phyloP scores from a whole-genome alignment of 2,888 invertebrate genomes.

The Gymnosoma rotundatum region DNA sequence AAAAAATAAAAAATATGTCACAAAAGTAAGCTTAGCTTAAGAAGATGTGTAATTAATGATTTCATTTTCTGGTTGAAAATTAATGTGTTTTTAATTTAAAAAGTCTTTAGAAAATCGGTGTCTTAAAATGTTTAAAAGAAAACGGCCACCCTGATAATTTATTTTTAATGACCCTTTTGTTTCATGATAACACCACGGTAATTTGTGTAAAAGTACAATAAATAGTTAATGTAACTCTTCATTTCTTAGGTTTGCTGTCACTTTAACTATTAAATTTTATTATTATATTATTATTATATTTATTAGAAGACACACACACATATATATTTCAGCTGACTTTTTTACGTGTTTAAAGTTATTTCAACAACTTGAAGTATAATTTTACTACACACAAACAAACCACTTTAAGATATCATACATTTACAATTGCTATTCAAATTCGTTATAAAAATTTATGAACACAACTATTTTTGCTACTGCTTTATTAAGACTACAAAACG shows the following conservation, averaged over 20 bases:
- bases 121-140: not conserved
- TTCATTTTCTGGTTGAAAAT: not conserved
- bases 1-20: too few relatives aligned
- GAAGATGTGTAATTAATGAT: too few relatives aligned
- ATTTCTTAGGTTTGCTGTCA: not conserved
- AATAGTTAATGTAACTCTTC: not conserved
- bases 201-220: not conserved
- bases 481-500: not conserved
- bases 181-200: not conserved
- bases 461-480: not conserved
- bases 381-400: not conserved
- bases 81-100: not conserved
- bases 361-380: not conserved
- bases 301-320: too few relatives aligned
- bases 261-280: not conserved
- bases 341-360: not conserved
- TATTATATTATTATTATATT: too few relatives aligned
- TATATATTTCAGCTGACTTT: too few relatives aligned
- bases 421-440: not conserved
- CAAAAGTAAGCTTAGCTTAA: too few relatives aligned
- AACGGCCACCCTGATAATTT: conserved; percentile 20
- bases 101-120: conserved; percentile 15
- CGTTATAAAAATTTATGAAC: not conserved
- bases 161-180: conserved; percentile 38
- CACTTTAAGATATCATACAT: not conserved